Evolutionary conservation across 2,888 invertebrate genomes (phyloP), one percentile per base, ranked within the genome.

Genomic region (Amiota communis): DNA sequence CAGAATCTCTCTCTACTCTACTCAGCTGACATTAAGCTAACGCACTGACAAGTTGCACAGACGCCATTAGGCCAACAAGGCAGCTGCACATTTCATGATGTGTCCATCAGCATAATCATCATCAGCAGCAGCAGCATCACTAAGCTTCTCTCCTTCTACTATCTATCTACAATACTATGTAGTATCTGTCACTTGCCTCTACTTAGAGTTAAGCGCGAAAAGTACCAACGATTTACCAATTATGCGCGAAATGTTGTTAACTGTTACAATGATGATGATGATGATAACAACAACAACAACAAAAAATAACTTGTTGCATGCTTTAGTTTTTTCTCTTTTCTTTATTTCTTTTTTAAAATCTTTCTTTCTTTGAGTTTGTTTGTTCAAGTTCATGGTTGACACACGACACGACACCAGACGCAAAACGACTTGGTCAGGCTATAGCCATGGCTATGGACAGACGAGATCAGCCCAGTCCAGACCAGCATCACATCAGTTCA

Each of bases 381-480:
- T n/a, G 59, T 79, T 85, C 83, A 83, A 83, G 83, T 85, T 83
- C 83, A 83, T 83, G 83, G 86, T 84, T 82, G 72, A 71, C 71
- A 68, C 67, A 71, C 79, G 77, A 80, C 85, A 81, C 84, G 79
- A 85, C 80, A 17, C 59, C 4, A 59, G 36, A 36, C 36, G 36
- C 36, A 6, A 36, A 2, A 6, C 36, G 36, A 36, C 36, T 36
- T 36, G 36, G 36, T 36, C 36, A 36, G 36, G 36, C 36, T 6
- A 36, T 6, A 6, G 36, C 36, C 36, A 36, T 36, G 6, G 36
- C 36, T 6, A 36, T 36, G 36, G 36, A 36, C 36, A 36, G 36
- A 36, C 36, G 36, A 36, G 3, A 36, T 3, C 23, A 23, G 23
- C 1, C 36, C 4, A 36, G 36, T 0, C 36, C 36, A 36, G 36